Evolutionary conservation across 1,140 invertebrate genomes (phyloP), one percentile per base, ranked within the genome.

Genomic region (Sminthurides bifidus): DNA sequence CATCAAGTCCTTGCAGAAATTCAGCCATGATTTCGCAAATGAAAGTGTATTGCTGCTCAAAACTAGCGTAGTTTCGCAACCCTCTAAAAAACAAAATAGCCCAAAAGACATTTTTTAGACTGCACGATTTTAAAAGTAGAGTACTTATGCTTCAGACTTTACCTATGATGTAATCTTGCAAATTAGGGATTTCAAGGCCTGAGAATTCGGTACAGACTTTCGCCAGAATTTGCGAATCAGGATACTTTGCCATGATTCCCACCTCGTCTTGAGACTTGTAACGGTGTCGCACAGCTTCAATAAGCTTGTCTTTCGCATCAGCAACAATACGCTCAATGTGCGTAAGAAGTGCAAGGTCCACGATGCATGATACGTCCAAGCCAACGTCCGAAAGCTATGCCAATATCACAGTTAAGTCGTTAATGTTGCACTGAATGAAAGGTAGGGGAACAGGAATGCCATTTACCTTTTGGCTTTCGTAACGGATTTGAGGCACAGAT

Each of bases 301-400:
- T 71, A 44, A 84, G 74, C 68, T 88, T 87, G 56, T 86, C 81
- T 48, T 78, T 76, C 3, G 80, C 75, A 52, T 87, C 83, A 59
- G 75, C 72, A 35, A 90, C 65, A 23, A 76, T 72, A 66, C 75
- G 71, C 2, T 71, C 75, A 23, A 89, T 69, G 19, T 85, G 81
- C 14, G 75, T 74, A 59, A 82, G 75, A 31, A 94, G 72, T 55
- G 87, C 77, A 29, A 81, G 80, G 65, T 92, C 85, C 46, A 95
- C 72, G 65, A 87, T 81, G 70, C 91, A 93, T 44, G 80, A 78
- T 29, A 95, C 71, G 69, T 91, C 87, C 60, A 91, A 73, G 0
- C 87, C 87, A 56, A 83, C 76, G 35, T 77, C 74, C 24, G 74
- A 77, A 30, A 87, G 66, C 80, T 84, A 64, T 31, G 73, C 66